Percentiles rank a stretch among this genome's conserved stretches.
Conservation (phyloP, 2,113 vertebrate species). For the Mesoclemmys tuberculata region DNA sequence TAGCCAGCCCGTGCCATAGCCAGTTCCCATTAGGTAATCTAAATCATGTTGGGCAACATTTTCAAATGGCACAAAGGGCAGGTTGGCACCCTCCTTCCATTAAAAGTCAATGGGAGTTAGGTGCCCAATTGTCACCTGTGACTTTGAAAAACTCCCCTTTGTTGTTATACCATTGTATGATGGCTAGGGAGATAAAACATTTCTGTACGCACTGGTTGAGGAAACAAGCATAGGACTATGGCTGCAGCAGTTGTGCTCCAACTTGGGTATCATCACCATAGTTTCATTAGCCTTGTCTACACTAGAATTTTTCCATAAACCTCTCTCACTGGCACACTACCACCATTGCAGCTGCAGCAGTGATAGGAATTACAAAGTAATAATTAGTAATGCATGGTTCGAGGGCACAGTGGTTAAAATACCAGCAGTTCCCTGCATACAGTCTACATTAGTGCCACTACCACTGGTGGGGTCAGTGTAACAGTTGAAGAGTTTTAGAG, state of each 20-base stretch:
- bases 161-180: not conserved
- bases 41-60: not conserved
- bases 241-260: not conserved
- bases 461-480: not conserved
- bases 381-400: fast-evolving
- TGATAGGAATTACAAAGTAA: not conserved
- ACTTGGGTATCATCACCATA: not conserved
- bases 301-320: not conserved
- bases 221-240: not conserved
- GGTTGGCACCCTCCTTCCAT: not conserved
- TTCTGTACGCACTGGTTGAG: not conserved
- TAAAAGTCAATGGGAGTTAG: not conserved
- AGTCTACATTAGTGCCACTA: not conserved
- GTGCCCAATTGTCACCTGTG: not conserved
- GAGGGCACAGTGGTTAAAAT: not conserved
- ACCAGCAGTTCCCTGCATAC: not conserved
- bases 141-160: not conserved
- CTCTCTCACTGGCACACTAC: fast-evolving
- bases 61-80: not conserved
- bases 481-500: not conserved
- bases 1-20: not conserved
- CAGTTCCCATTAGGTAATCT: not conserved
- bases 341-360: not conserved
- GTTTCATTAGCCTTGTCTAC: not conserved
- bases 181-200: not conserved